Conservation (phyloP, 2,113 vertebrate species). For the Anas platyrhynchos region DNA sequence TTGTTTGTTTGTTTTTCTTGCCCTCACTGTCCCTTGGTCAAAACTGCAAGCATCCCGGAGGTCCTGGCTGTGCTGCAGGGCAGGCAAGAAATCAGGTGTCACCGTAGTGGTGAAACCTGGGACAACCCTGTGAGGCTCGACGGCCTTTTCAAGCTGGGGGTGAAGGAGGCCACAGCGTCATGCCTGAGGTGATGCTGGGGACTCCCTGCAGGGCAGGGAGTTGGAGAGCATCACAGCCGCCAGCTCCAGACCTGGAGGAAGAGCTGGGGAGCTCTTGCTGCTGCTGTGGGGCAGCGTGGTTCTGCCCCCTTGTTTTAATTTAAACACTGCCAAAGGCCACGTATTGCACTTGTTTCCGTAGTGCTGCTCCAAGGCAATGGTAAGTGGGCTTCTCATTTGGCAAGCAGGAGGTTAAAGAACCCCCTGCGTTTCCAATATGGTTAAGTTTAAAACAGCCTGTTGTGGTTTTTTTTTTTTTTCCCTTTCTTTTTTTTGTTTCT, state of each 20-base stretch:
- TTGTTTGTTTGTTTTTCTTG: rapidly evolving
- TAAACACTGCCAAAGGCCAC: not conserved
- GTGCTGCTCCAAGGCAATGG: not conserved
- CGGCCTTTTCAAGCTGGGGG: not conserved
- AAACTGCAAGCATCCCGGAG: not conserved
- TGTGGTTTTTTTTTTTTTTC: not conserved
- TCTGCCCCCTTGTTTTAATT: not conserved
- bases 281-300: rapidly evolving
- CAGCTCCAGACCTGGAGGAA: not conserved
- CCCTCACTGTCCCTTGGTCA: not conserved
- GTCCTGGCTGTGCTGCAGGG: not conserved
- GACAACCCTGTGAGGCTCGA: not conserved
- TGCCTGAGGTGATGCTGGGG: rapidly evolving
- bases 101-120: not conserved
- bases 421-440: not conserved
- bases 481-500: not conserved
- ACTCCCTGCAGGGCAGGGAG: not conserved
- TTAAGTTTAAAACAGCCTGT: not conserved
- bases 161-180: rapidly evolving
- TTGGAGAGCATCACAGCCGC: not conserved
- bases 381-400: not conserved
- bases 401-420: not conserved
- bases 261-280: not conserved
- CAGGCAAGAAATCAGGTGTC: not conserved
- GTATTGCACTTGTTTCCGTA: not conserved